Evolutionary conservation across 2,888 invertebrate species (phyloP).

Genomic region (Plagodis pulveraria): DNA sequence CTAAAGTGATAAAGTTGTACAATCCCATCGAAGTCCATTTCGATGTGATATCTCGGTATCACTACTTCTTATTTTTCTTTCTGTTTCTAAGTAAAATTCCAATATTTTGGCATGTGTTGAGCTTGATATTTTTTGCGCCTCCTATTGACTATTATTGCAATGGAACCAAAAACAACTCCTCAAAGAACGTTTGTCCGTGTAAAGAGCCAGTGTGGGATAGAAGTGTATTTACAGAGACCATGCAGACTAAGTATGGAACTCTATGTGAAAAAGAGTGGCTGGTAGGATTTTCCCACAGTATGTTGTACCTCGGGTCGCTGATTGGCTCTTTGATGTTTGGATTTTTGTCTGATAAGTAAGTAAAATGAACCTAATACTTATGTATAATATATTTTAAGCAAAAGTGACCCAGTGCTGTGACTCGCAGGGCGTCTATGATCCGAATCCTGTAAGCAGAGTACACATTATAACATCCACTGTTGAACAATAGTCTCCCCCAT

Average conservation of each 20-base stretch:
- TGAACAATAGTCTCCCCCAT: too few relatives aligned
- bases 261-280: constrained; percentile 60
- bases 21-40: constrained; percentile 68
- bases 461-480: too few relatives aligned
- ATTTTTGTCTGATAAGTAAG: constrained; percentile 66
- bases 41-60: constrained; percentile 53
- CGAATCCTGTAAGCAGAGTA: too few relatives aligned
- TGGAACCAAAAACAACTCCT: neutral
- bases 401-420: too few relatives aligned
- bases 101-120: constrained; percentile 66
- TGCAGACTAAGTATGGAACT: constrained; percentile 62
- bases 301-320: constrained; percentile 61
- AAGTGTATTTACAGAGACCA: constrained; percentile 59
- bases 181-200: constrained; percentile 59
- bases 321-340: constrained; percentile 63
- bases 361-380: constrained; percentile 1
- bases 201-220: constrained; percentile 57
- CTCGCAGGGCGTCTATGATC: too few relatives aligned
- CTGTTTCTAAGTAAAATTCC: constrained; percentile 60
- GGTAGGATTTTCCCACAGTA: constrained; percentile 63
- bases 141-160: constrained; percentile 60
- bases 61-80: constrained; percentile 57
- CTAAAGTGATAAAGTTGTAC: constrained; percentile 32
- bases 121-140: constrained; percentile 64
- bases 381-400: too few relatives aligned